Base-by-base conservation (phyloP, 1,140 invertebrate genomes). In the Sitophilus oryzae region DNA sequence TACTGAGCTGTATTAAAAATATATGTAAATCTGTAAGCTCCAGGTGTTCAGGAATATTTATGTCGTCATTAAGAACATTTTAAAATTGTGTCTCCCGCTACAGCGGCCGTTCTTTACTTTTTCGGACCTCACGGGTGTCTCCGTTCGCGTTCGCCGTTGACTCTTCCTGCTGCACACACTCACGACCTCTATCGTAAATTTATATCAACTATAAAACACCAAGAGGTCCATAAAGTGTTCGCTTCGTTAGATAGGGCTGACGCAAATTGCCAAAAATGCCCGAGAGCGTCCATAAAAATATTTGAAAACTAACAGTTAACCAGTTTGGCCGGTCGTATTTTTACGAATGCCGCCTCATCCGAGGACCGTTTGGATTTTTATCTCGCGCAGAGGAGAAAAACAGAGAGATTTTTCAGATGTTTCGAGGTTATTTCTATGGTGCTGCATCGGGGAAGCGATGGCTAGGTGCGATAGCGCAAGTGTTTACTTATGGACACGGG, bases 191-290 rank as follows among this genome's bases (percentile, higher is more conserved):
- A 53, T 53, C 51, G 51, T 16, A 54, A 47, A 54, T 54, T 54
- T 54, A 54, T 54, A 54, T 54, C 52, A 54, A 34, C 43, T 35
- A 54, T 54, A 46, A 54, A 54, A 54, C 52, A 54, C 52, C 44
- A 37, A 48, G 43, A 54, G 52, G 44, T 54, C 41, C 52, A 54
- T 54, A 54, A 54, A 54, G 44, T 54, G 44, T 54, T 47, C 18
- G 43, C 43, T 36, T 54, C 52, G 52, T 54, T 54, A 54, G 52
- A 54, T 54, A 54, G 43, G 52, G 20, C 34, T 43, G 52, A 54
- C 52, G 43, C 52, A 54, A 54, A 54, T 54, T 54, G 52, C 52
- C 44, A 54, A 54, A 52, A 54, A 54, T 54, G 52, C 52, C 52
- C 52, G 23, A 47, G 36, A 42, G 30, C 42, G 43, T 0, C 45